phyloP scores from a whole-genome alignment of 2,797 vertebrate genomes.

The Psittacula derbiana region DNA sequence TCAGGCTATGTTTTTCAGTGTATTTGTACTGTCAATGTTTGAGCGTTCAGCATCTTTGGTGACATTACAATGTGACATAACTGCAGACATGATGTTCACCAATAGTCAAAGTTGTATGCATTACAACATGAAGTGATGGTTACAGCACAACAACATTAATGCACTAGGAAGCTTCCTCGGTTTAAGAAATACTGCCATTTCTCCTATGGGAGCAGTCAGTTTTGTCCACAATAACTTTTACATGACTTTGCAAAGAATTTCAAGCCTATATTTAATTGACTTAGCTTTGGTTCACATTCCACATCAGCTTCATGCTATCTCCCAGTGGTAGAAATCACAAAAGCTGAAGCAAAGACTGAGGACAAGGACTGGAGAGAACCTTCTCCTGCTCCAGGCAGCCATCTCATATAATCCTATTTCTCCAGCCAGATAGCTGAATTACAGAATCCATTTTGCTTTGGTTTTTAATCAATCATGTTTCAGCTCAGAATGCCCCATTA shows the following conservation, averaged over 20 bases:
- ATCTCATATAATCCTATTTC: background rate
- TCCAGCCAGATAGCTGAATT: background rate
- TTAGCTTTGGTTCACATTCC: background rate
- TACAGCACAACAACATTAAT: background rate
- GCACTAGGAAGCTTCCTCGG: background rate
- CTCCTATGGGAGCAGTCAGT: background rate
- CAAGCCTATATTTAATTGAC: background rate
- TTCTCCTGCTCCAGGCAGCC: background rate
- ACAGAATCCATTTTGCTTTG: background rate
- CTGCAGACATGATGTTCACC: background rate
- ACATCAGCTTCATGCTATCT: background rate
- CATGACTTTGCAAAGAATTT: background rate
- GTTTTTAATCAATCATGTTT: background rate
- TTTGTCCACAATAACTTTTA: background rate
- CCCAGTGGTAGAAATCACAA: background rate
- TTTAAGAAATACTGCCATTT: background rate
- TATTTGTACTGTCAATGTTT: background rate
- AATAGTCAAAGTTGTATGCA: background rate
- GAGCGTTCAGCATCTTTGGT: background rate
- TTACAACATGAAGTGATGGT: background rate
- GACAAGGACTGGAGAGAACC: background rate
- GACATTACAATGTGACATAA: background rate
- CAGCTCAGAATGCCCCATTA: background rate
- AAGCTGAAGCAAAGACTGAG: background rate
- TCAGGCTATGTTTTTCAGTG: background rate